Percentiles rank a stretch among this genome's conserved stretches.
phyloP scores from a whole-genome alignment of 2,113 vertebrate species.

The Craseonycteris thonglongyai region DNA sequence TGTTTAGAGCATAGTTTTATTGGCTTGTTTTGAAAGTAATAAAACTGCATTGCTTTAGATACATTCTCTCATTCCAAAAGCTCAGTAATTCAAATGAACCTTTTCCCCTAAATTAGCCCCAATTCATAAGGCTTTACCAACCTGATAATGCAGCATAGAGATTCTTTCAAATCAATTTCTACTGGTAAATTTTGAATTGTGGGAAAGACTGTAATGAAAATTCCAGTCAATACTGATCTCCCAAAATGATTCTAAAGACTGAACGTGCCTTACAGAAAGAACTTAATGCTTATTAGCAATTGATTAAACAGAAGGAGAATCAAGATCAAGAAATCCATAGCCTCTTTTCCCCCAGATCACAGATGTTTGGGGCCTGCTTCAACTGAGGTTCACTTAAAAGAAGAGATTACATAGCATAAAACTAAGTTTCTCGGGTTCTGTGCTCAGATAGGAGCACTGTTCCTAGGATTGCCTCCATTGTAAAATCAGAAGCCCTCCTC shows the following conservation, averaged over 20 bases:
- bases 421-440: neutral
- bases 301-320: neutral
- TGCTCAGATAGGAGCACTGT: neutral
- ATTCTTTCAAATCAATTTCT: conserved; percentile 26
- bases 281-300: neutral
- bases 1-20: conserved; percentile 9
- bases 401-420: neutral
- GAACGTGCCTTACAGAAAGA: neutral
- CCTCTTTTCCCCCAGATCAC: neutral
- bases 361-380: neutral
- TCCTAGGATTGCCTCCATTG: neutral
- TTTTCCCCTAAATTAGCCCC: conserved; percentile 13
- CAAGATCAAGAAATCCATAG: neutral
- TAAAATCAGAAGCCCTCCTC: neutral
- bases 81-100: neutral
- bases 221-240: neutral
- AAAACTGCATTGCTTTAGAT: neutral
- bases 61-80: neutral
- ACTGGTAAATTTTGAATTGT: conserved; percentile 37
- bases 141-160: neutral
- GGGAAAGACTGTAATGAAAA: conserved; percentile 10
- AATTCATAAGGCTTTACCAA: neutral
- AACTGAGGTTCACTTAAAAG: neutral
- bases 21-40: conserved; percentile 27
- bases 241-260: neutral